Evolutionary conservation across 2,888 invertebrate species (phyloP).

Genomic region (Cyclophora albipunctata): DNA sequence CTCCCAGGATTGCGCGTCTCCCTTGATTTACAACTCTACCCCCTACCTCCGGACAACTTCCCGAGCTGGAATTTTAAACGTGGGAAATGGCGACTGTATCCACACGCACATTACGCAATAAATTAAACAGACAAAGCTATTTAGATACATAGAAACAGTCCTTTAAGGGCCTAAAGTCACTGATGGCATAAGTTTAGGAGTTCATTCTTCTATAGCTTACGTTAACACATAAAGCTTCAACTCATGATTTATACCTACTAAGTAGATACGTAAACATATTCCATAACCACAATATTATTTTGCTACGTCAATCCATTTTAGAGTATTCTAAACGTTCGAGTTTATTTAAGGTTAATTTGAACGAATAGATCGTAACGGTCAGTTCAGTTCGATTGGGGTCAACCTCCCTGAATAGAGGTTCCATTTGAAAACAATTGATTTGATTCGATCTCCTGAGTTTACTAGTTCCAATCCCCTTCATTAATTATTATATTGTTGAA

Average conservation of each 20-base stretch:
- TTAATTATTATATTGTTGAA: constrained; percentile 2
- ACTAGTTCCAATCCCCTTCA: constrained; percentile 14
- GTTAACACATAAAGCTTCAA: too few species aligned
- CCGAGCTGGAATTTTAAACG: constrained; percentile 36
- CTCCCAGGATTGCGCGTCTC: constrained; percentile 38
- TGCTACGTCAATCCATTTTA: too few species aligned
- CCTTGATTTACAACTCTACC: constrained; percentile 47
- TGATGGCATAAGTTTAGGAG: too few species aligned
- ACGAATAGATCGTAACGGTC: constrained; percentile 45
- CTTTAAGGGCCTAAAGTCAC: too few species aligned
- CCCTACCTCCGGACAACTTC: constrained; percentile 14
- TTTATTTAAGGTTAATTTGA: constrained; percentile 68
- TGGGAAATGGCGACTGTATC: constrained; percentile 43
- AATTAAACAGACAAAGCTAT: too few species aligned
- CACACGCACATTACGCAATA: not conserved
- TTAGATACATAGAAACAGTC: too few species aligned
- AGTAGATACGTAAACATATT: too few species aligned
- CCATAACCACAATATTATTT: too few species aligned
- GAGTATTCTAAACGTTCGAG: constrained; percentile 18
- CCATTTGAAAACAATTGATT: constrained; percentile 28
- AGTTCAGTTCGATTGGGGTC: constrained; percentile 40
- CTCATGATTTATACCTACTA: too few species aligned
- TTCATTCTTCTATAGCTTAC: too few species aligned
- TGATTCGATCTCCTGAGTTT: constrained; percentile 10
- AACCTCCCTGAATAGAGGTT: constrained; percentile 26